phyloP scores from a whole-genome alignment of 2,888 invertebrate genomes.

The Coronaproctus castanopsis region DNA sequence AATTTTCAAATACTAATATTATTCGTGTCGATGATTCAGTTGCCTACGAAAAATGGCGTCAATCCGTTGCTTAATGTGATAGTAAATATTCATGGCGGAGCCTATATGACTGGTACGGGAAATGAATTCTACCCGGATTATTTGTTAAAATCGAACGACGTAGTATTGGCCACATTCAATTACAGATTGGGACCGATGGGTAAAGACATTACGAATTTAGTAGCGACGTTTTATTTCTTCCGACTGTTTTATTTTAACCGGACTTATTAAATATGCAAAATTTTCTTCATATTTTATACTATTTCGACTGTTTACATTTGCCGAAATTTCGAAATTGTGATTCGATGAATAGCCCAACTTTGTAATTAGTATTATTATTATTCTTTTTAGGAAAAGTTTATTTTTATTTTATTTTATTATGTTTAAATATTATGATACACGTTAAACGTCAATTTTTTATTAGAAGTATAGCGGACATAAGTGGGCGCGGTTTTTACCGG shows the following conservation, averaged over 20 bases:
- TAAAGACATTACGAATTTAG: conserved; percentile 11
- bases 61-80: conserved; percentile 24
- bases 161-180: conserved; percentile 22
- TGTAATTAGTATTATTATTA: no score
- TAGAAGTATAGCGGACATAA: no score
- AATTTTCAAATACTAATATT: background rate
- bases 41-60: conserved; percentile 12
- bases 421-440: no score
- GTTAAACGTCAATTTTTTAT: no score
- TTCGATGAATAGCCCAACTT: no score
- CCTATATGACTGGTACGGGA: conserved; percentile 20
- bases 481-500: no score
- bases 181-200: conserved; percentile 23
- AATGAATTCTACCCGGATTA: conserved; percentile 19
- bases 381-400: no score
- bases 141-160: conserved; percentile 20
- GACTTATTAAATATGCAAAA: background rate
- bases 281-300: background rate
- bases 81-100: conserved; percentile 23
- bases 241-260: background rate
- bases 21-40: no score
- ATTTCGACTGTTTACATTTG: no score
- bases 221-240: background rate
- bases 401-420: no score
- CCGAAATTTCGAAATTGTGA: no score